Percentiles rank a stretch among this genome's conserved stretches.
These are phyloP conservation scores for Sebastes trivittatus DNA, from an alignment of 2,797 vertebrate species.

Conservation along the genomic window DNA sequence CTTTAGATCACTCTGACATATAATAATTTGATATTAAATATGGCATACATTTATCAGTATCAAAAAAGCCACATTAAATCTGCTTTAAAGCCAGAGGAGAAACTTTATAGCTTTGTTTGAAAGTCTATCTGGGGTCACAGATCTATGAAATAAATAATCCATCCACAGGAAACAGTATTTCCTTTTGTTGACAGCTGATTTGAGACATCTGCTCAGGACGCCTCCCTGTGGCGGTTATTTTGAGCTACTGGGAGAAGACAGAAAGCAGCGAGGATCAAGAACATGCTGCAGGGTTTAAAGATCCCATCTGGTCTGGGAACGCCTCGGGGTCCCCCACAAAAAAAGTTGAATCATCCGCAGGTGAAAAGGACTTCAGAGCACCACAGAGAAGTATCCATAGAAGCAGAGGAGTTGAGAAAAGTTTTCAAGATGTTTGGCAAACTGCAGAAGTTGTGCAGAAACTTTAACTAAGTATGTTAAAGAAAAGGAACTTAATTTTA, in stretches of 20 bases:
- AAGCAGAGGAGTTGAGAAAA: background rate
- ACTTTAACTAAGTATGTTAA: background rate
- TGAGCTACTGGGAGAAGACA: slow-evolving; percentile 12
- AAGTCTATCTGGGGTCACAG: background rate
- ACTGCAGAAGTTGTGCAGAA: background rate
- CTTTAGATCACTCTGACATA: background rate
- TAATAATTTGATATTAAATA: background rate
- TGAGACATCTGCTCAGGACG: slow-evolving; percentile 27
- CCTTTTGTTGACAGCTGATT: background rate
- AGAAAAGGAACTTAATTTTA: background rate
- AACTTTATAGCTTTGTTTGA: background rate
- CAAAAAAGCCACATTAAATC: background rate
- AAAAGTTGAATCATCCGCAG: slow-evolving; percentile 9
- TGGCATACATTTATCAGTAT: background rate
- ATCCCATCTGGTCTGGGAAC: slow-evolving; percentile 48
- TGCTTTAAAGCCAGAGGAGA: background rate
- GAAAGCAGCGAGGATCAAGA: slow-evolving; percentile 18
- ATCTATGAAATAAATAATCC: background rate
- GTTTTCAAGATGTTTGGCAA: background rate
- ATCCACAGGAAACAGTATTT: background rate
- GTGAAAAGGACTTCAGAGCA: background rate
- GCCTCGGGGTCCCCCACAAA: slow-evolving; percentile 20
- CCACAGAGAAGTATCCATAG: background rate
- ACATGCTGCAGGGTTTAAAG: slow-evolving; percentile 44
- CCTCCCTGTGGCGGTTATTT: slow-evolving; percentile 46